phyloP scores from a whole-genome alignment of 2,113 vertebrate genomes.

The Steatornis caripensis region DNA sequence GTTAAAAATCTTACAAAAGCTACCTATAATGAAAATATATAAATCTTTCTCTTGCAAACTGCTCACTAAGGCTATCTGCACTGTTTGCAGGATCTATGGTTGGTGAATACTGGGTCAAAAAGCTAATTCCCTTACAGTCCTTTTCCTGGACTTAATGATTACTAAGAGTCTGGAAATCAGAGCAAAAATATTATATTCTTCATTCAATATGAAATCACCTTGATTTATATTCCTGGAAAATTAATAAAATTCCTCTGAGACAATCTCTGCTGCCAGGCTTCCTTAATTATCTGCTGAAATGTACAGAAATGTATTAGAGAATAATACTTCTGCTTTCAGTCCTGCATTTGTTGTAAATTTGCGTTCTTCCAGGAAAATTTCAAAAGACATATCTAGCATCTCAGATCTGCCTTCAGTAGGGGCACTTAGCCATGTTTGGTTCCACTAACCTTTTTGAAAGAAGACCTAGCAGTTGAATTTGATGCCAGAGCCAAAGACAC shows the following conservation, averaged over 20 bases:
- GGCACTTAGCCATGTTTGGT: neutral
- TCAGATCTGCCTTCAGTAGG: neutral
- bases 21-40: neutral
- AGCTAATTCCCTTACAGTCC: neutral
- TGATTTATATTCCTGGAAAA: slow-evolving; percentile 35
- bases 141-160: neutral
- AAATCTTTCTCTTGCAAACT: neutral
- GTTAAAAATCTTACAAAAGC: neutral
- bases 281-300: slow-evolving; percentile 13
- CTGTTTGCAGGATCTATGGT: neutral
- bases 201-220: slow-evolving; percentile 8
- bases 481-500: neutral
- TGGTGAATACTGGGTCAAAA: neutral
- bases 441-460: neutral
- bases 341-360: slow-evolving; percentile 13
- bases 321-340: neutral
- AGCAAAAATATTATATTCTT: slow-evolving; percentile 12
- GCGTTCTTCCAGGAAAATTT: slow-evolving; percentile 16
- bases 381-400: neutral
- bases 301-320: neutral
- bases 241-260: slow-evolving; percentile 20
- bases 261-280: neutral
- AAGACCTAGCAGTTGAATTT: neutral
- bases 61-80: neutral
- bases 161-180: neutral